These are phyloP conservation scores for Gymnothorax javanicus DNA, from an alignment of 2,797 vertebrate genomes.

Conservation along the genomic window DNA sequence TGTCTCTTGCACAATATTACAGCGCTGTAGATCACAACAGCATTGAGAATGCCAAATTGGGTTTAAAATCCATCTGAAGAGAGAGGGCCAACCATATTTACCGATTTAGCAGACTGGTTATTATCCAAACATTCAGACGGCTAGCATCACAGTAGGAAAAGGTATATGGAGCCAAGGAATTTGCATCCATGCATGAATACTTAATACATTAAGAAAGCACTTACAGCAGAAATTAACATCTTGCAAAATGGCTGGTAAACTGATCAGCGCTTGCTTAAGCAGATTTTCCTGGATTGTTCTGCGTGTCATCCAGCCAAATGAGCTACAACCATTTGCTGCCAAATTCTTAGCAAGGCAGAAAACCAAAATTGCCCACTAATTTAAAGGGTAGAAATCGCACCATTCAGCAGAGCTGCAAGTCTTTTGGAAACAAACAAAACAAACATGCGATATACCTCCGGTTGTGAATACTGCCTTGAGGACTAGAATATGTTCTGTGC, in stretches of 20 bases:
- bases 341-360: neutral
- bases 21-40: neutral
- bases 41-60: neutral
- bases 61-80: neutral
- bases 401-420: neutral
- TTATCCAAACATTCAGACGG: neutral
- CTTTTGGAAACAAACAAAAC: neutral
- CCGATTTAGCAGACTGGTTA: neutral
- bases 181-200: neutral
- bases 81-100: neutral
- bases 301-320: neutral
- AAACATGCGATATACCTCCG: neutral
- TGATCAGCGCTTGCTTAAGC: neutral
- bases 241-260: neutral
- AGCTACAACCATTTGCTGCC: neutral
- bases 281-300: neutral
- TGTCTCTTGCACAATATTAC: neutral
- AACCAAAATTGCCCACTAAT: neutral
- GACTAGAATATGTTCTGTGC: neutral
- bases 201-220: neutral
- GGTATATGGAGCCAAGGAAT: neutral
- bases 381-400: neutral
- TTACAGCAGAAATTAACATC: neutral
- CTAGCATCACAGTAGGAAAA: neutral
- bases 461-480: neutral